Percentiles rank a stretch among this genome's conserved stretches.
Conservation (phyloP, 1,140 invertebrate genomes). For the Andrena cerasifolii region DNA sequence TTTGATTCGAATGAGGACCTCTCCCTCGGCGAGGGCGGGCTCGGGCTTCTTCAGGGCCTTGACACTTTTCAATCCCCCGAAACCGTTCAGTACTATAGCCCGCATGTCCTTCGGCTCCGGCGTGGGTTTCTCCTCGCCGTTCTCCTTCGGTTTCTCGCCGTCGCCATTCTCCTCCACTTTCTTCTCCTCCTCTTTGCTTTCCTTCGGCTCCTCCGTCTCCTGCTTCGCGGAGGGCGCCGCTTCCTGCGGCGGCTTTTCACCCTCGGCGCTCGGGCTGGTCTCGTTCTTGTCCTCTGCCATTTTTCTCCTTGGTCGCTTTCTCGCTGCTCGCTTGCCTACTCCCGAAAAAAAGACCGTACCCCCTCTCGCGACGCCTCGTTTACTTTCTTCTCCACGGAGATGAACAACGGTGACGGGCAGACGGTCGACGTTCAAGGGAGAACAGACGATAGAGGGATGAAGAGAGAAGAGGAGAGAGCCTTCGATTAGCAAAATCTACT, state of each 20-base stretch:
- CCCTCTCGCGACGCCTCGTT: no score
- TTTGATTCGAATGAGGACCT: constrained; percentile 92
- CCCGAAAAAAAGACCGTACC: neutral
- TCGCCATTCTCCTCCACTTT: constrained; percentile 82
- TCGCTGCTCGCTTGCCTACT: neutral
- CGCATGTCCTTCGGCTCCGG: constrained; percentile 90
- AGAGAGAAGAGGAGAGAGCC: constrained; percentile 9
- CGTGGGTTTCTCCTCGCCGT: constrained; percentile 84
- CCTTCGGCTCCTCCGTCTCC: constrained; percentile 70
- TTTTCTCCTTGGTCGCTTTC: constrained; percentile 48
- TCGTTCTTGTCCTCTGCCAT: constrained; percentile 82
- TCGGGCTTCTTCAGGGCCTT: constrained; percentile 92
- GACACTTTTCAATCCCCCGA: constrained; percentile 92
- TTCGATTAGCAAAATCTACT: neutral
- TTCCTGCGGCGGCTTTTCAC: constrained; percentile 74
- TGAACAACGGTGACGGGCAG: no score
- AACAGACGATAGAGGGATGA: neutral
- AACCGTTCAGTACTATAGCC: constrained; percentile 91
- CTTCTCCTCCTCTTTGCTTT: constrained; percentile 81
- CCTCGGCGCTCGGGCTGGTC: constrained; percentile 72
- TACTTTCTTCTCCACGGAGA: no score
- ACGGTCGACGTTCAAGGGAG: neutral
- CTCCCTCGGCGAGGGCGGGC: constrained; percentile 88
- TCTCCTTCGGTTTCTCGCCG: constrained; percentile 79
- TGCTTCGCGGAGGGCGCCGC: constrained; percentile 66